Evolutionary conservation across 2,113 vertebrate genomes (phyloP), one percentile per base, ranked within the genome.

Genomic region (Herpetotheres cachinnans): DNA sequence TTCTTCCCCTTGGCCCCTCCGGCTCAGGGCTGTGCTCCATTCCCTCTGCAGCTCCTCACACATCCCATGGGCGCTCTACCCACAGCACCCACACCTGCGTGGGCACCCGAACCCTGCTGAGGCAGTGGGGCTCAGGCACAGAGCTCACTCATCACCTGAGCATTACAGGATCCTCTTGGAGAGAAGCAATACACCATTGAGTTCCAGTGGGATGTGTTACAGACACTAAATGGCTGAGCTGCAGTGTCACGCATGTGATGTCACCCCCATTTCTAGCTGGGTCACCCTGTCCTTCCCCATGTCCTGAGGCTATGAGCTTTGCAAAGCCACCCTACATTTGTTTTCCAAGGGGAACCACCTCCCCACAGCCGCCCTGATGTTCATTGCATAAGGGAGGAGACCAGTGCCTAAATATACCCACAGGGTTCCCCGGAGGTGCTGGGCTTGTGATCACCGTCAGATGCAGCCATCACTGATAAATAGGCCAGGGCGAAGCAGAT

Each of bases 191-290:
- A 7, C 0, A 1, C 27, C 0, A 0, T 4, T 20, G 58, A 10
- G 19, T 46, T 34, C 18, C 34, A 7, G 17, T 3, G 0, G 42
- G n/a, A 19, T 7, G 2, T 2, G 24, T 56, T 16, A 27, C 4
- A 14, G 46, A 6, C 3, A 22, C 16, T 14, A 7, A 30, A 36
- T 1, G 27, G 19, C 19, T 4, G 4, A 27, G 19, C n/a, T 5
- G 16, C 1, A 1, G 11, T 13, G 40, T 70, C 69, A 27, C 29
- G 1, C 12, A 1, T 0, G 1, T 1, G 1, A 6, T 10, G 55
- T 20, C 61, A 38, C 42, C 27, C 21, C 29, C 30, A 0, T n/a
- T 82, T 22, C 65, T 69, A 42, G 24, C 49, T 4, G 11, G 62
- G 17, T 70, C 69, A 21, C 56, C 44, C 47, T 1, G 4, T 58